These are phyloP conservation scores for Peromyscus nudipes DNA, from an alignment of 2,797 vertebrate species.

Conservation along the genomic window DNA sequence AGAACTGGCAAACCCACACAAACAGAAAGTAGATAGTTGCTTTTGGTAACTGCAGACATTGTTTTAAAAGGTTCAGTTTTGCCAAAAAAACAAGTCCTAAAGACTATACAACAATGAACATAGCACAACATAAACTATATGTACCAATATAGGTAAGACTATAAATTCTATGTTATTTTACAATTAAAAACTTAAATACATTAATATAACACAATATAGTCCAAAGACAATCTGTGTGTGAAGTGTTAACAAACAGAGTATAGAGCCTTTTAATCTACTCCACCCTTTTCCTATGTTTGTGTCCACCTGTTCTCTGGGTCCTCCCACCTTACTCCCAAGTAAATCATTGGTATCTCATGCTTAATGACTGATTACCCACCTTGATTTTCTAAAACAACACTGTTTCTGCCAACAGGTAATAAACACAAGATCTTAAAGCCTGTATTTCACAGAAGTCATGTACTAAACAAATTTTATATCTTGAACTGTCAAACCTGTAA, in stretches of 20 bases:
- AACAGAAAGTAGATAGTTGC: neutral
- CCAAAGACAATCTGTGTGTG: neutral
- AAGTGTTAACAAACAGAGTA: conserved; percentile 35
- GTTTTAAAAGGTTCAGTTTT: neutral
- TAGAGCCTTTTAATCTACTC: neutral
- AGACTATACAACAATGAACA: neutral
- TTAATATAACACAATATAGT: neutral
- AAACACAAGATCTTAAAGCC: conserved; percentile 33
- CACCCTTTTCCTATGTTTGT: neutral
- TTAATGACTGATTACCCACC: neutral
- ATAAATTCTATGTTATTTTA: neutral
- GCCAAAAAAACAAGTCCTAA: conserved; percentile 5
- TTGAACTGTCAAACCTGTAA: conserved; percentile 32
- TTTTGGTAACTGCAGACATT: neutral
- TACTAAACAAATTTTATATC: neutral
- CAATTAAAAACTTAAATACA: conserved; percentile 31
- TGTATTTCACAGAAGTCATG: conserved; percentile 35
- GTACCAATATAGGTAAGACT: neutral
- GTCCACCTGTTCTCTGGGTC: neutral
- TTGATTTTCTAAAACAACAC: conserved; percentile 4
- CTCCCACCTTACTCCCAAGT: neutral
- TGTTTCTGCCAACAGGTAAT: conserved; percentile 37
- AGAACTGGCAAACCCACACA: neutral
- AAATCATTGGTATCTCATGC: neutral
- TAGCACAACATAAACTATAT: neutral